A percentile compares a stretch with the other conserved stretches of the same genome.
Conservation (phyloP, 2,113 vertebrate genomes). For the Zapus hudsonius region DNA sequence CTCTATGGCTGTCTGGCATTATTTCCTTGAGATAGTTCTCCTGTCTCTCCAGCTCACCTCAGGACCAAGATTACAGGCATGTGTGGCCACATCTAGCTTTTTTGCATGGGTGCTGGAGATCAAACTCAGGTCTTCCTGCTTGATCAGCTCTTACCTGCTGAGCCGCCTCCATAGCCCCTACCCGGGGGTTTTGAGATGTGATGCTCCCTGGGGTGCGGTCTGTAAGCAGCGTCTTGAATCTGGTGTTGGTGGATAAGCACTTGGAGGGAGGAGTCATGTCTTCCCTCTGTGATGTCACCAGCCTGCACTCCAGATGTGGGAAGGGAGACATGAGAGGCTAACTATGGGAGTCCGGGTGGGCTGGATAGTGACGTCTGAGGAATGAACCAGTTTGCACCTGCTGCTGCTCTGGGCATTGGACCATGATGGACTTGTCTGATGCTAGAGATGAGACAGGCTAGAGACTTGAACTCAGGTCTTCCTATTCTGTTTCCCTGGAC, state of each 20-base stretch:
- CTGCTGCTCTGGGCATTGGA: fast-evolving
- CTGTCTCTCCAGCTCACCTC: too few relatives aligned
- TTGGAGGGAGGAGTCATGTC: not conserved
- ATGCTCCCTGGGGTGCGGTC: not conserved
- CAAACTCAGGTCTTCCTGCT: too few relatives aligned
- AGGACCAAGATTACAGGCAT: too few relatives aligned
- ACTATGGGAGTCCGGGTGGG: not conserved
- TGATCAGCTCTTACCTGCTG: too few relatives aligned
- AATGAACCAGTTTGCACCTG: not conserved
- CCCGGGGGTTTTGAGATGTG: not conserved
- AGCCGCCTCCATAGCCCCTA: not conserved
- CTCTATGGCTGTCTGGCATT: too few relatives aligned
- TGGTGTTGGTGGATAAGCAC: not conserved
- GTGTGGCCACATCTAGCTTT: too few relatives aligned
- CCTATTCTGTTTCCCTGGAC: not conserved
- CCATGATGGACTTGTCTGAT: not conserved
- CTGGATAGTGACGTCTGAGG: not conserved
- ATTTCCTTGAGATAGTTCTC: too few relatives aligned
- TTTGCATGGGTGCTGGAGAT: too few relatives aligned
- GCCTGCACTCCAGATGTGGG: not conserved
- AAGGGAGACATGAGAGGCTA: not conserved
- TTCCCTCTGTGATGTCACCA: not conserved
- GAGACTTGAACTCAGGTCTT: not conserved
- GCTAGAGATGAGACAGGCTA: not conserved
- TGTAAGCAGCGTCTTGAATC: not conserved